Evolutionary conservation across 2,888 invertebrate genomes (phyloP).

Genomic region (Pterostichus madidus): DNA sequence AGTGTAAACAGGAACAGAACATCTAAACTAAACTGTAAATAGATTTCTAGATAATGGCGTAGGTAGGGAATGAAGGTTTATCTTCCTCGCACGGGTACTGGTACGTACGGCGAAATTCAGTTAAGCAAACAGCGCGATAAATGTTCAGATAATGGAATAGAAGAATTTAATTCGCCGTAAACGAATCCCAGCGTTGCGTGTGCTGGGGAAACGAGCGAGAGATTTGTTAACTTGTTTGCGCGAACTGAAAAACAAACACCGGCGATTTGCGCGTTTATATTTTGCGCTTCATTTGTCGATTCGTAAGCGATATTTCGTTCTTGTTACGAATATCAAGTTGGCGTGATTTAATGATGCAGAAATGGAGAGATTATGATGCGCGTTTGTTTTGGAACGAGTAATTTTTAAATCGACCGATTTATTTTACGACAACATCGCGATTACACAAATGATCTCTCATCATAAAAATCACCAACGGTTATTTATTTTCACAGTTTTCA

Average conservation of each 20-base stretch:
- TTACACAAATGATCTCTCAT: slow-evolving; percentile 55
- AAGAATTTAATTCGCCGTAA: slow-evolving; percentile 61
- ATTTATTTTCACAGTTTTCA: slow-evolving; percentile 27
- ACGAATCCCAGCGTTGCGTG: slow-evolving; percentile 54
- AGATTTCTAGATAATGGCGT: slow-evolving; percentile 29
- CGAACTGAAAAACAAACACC: slow-evolving; percentile 57
- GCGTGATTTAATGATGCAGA: slow-evolving; percentile 60
- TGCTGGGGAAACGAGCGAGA: slow-evolving; percentile 29
- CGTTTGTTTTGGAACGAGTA: slow-evolving; percentile 45
- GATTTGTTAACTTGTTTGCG: slow-evolving; percentile 62
- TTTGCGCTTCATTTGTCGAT: slow-evolving; percentile 61
- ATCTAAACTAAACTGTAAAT: slow-evolving; percentile 22
- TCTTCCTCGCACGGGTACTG: slow-evolving; percentile 29
- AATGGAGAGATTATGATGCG: slow-evolving; percentile 57
- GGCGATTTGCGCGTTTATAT: slow-evolving; percentile 61
- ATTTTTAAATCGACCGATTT: slow-evolving; percentile 64
- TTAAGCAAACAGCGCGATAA: slow-evolving; percentile 61
- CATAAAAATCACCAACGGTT: slow-evolving; percentile 43
- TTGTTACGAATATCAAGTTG: slow-evolving; percentile 50
- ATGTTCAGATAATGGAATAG: slow-evolving; percentile 62
- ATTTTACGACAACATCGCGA: slow-evolving; percentile 40
- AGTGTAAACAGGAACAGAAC: slow-evolving; percentile 25
- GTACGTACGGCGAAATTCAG: slow-evolving; percentile 42
- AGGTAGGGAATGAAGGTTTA: slow-evolving; percentile 31
- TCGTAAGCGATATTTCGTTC: slow-evolving; percentile 49